phyloP scores from a whole-genome alignment of 2,797 vertebrate genomes.

The Dicrostonyx torquatus region DNA sequence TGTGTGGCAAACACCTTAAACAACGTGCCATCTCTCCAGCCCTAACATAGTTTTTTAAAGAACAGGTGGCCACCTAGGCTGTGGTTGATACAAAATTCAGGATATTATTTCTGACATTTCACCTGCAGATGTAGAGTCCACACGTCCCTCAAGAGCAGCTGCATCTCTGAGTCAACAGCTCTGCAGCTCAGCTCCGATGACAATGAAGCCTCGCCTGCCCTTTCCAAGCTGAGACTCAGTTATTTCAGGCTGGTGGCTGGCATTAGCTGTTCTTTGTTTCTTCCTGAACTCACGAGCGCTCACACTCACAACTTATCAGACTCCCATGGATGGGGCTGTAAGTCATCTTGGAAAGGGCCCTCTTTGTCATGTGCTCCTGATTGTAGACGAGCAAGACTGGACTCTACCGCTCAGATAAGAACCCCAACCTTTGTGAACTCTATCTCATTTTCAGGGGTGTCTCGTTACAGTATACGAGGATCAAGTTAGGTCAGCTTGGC shows the following conservation, averaged over 20 bases:
- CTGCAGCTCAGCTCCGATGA: neutral
- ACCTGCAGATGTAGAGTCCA: conserved; percentile 9
- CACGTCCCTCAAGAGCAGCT: neutral
- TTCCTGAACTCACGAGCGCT: conserved; percentile 66
- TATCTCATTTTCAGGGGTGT: conserved; percentile 72
- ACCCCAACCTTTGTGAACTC: conserved; percentile 69
- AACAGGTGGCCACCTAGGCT: conserved; percentile 25
- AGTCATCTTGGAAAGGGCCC: conserved; percentile 72
- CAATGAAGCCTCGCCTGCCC: neutral
- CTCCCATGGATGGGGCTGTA: conserved; percentile 55
- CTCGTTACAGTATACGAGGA: conserved; percentile 60
- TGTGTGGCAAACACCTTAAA: neutral
- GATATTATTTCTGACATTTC: conserved; percentile 19
- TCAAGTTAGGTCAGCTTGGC: conserved; percentile 44
- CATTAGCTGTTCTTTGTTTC: conserved; percentile 42
- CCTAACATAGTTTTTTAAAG: neutral
- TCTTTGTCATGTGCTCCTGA: conserved; percentile 72
- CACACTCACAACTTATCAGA: conserved; percentile 31
- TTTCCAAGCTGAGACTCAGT: conserved; percentile 61
- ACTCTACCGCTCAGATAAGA: conserved; percentile 77
- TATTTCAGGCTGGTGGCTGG: conserved; percentile 47
- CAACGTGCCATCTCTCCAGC: neutral
- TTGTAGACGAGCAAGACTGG: conserved; percentile 72
- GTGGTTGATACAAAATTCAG: neutral
- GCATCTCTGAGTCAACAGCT: neutral